Conservation (phyloP, 2,113 vertebrate genomes). For the Scomber scombrus region DNA sequence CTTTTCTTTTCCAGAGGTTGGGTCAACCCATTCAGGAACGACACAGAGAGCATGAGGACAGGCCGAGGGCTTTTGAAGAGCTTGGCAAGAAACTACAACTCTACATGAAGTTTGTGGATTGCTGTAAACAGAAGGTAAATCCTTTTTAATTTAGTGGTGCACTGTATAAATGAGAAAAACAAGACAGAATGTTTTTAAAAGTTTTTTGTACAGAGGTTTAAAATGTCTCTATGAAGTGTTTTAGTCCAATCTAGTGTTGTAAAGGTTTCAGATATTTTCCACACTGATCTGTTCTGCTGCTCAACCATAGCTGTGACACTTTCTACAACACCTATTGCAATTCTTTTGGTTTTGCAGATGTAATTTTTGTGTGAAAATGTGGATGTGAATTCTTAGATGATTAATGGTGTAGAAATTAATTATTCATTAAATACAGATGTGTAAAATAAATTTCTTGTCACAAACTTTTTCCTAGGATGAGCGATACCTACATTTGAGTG, state of each 20-base stretch:
- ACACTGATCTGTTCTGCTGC: too few species aligned
- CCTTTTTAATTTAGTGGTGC: neutral
- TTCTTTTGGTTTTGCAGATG: neutral
- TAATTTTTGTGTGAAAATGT: neutral
- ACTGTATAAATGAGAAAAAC: neutral
- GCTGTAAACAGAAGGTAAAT: conserved; percentile 92
- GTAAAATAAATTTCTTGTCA: conserved; percentile 6
- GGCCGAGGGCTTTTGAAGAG: conserved; percentile 93
- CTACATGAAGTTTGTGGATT: conserved; percentile 93
- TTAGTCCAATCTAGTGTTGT: neutral
- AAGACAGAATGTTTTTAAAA: neutral
- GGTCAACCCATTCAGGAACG: conserved; percentile 93
- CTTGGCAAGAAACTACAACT: conserved; percentile 94
- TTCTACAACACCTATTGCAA: too few species aligned
- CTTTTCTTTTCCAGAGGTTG: conserved; percentile 85
- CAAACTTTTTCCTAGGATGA: conserved; percentile 87
- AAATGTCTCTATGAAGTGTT: neutral
- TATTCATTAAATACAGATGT: conserved; percentile 5
- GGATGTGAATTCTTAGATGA: neutral
- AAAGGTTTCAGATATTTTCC: too few species aligned
- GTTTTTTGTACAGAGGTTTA: too few species aligned
- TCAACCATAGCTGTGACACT: too few species aligned
- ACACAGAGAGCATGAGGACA: conserved; percentile 92
- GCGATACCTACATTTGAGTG: conserved; percentile 89
- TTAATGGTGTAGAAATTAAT: neutral